These are phyloP conservation scores for Tetranychus piercei DNA, from an alignment of 2,888 invertebrate species.

Conservation along the genomic window DNA sequence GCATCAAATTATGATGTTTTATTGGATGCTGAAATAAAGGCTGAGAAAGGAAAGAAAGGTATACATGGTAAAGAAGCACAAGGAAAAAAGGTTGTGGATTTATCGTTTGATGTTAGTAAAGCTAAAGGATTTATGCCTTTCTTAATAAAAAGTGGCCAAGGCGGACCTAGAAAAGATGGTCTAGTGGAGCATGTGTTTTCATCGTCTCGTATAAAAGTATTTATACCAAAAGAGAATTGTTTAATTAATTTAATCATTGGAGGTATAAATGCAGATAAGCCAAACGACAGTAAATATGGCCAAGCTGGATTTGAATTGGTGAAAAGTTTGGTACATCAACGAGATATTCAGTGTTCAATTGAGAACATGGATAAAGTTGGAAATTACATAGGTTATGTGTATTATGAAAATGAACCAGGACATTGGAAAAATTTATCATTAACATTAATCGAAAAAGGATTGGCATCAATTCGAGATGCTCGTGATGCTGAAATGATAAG, in stretches of 20 bases:
- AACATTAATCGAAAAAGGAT: constrained; percentile 70
- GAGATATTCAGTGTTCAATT: constrained; percentile 61
- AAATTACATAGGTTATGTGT: constrained; percentile 80
- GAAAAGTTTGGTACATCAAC: constrained; percentile 18
- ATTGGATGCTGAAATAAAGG: constrained; percentile 77
- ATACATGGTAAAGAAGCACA: constrained; percentile 67
- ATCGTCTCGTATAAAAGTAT: constrained; percentile 78
- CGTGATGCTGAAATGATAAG: constrained; percentile 55
- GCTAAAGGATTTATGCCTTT: constrained; percentile 13
- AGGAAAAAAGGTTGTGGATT: constrained; percentile 36
- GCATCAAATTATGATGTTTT: constrained; percentile 82
- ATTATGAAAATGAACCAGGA: constrained; percentile 37
- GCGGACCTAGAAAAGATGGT: constrained; percentile 50
- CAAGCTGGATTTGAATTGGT: constrained; percentile 68
- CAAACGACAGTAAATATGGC: constrained; percentile 42
- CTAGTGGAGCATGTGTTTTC: constrained; percentile 92
- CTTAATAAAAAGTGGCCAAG: constrained; percentile 7
- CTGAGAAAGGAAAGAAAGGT: constrained; percentile 62
- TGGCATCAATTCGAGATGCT: constrained; percentile 79
- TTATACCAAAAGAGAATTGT: constrained; percentile 81
- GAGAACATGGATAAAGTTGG: constrained; percentile 92
- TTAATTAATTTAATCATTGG: constrained; percentile 19
- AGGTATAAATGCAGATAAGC: constrained; percentile 19
- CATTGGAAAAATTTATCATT: constrained; percentile 71
- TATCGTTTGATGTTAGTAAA: constrained; percentile 4